Percentiles rank a stretch among this genome's conserved stretches.
phyloP scores from a whole-genome alignment of 1,140 invertebrate species.

The Drosophila ercepeae region DNA sequence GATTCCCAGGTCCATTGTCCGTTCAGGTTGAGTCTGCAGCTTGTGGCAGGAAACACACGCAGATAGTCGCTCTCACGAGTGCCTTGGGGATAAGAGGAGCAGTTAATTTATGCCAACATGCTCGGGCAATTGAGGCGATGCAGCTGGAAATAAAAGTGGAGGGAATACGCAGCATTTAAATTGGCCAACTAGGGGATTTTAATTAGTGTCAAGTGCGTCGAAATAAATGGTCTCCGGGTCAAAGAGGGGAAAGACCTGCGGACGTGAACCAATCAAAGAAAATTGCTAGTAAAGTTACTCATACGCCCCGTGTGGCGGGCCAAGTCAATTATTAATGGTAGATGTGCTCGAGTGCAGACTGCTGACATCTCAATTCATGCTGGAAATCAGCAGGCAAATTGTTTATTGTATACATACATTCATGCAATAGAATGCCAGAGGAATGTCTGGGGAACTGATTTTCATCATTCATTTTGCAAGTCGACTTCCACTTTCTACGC shows the following conservation, averaged over 20 bases:
- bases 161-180: conserved; percentile 58
- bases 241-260: conserved; percentile 1
- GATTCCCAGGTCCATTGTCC: not conserved
- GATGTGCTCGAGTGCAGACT: conserved; percentile 43
- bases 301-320: conserved; percentile 57
- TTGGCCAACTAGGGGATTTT: conserved; percentile 67
- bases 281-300: conserved; percentile 55
- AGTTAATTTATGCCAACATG: conserved; percentile 64
- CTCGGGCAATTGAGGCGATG: conserved; percentile 51
- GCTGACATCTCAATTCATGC: conserved; percentile 69
- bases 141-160: conserved; percentile 37
- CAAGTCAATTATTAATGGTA: conserved; percentile 67
- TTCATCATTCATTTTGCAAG: conserved; percentile 71
- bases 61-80: not conserved
- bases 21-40: conserved; percentile 13
- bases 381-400: conserved; percentile 53
- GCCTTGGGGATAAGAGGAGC: conserved; percentile 30
- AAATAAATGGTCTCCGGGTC: conserved; percentile 36
- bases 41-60: not conserved
- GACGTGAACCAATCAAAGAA: conserved; percentile 40
- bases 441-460: conserved; percentile 70
- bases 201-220: conserved; percentile 67
- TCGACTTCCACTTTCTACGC: conserved; percentile 54
- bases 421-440: conserved; percentile 52
- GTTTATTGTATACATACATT: conserved; percentile 53